These are phyloP conservation scores for Nansenia antarctica DNA, from an alignment of 2,113 vertebrate species.

Conservation along the genomic window DNA sequence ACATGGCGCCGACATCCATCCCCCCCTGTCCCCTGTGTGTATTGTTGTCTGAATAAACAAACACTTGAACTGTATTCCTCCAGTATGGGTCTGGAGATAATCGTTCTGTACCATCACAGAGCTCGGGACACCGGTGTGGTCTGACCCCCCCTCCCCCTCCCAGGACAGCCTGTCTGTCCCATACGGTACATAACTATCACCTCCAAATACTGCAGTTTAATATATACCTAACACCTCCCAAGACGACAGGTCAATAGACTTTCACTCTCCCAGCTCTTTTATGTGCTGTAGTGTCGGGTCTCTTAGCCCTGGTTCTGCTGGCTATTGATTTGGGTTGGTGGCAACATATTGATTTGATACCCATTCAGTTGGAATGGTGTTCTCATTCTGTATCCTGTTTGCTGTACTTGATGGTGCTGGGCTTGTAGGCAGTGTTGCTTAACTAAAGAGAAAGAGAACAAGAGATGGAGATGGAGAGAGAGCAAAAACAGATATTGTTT, in stretches of 20 bases:
- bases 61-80: neutral
- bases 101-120: neutral
- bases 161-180: no score
- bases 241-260: neutral
- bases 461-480: no score
- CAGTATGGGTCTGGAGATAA: neutral
- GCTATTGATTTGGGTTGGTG: neutral
- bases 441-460: no score
- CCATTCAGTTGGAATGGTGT: no score
- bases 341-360: neutral
- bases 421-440: no score
- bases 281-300: neutral
- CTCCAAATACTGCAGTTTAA: neutral
- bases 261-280: neutral
- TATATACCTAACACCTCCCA: neutral
- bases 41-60: constrained; percentile 1
- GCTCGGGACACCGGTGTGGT: no score
- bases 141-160: no score
- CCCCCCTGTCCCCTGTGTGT: neutral
- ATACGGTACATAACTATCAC: no score
- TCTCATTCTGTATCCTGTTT: no score
- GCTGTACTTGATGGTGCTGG: no score
- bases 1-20: no score
- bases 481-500: no score
- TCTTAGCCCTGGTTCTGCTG: neutral